These are phyloP conservation scores for Pygoscelis adeliae DNA, from an alignment of 2,113 vertebrate species.

Conservation along the genomic window DNA sequence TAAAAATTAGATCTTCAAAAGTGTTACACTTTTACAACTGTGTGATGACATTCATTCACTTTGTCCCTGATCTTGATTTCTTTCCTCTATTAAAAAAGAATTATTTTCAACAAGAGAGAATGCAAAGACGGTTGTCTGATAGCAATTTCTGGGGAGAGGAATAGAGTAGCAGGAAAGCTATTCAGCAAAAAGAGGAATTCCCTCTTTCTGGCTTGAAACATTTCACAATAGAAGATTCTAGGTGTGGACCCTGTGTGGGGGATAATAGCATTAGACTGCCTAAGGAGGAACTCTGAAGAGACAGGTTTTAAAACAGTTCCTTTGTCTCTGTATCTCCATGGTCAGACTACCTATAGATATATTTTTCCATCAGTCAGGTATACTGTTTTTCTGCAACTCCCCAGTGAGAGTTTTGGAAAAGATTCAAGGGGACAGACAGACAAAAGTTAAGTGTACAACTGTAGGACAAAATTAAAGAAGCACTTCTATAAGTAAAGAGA, in stretches of 20 bases:
- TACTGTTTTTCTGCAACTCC: background rate
- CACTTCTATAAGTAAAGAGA: background rate
- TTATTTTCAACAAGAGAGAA: background rate
- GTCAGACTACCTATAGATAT: background rate
- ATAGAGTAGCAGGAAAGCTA: background rate
- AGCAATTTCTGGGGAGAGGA: background rate
- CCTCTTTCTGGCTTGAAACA: background rate
- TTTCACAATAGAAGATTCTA: background rate
- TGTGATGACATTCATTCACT: background rate
- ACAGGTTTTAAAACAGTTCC: background rate
- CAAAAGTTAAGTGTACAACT: background rate
- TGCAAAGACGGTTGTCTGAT: background rate
- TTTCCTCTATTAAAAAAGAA: background rate
- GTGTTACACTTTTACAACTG: background rate
- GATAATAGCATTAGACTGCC: background rate
- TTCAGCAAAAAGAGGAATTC: background rate
- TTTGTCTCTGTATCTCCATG: background rate
- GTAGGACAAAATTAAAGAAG: background rate
- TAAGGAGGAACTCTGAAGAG: background rate
- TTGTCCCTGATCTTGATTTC: background rate
- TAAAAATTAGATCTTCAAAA: background rate
- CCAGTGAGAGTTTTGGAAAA: background rate
- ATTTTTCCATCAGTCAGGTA: fast-evolving
- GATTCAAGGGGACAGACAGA: background rate
- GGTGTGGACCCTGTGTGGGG: fast-evolving